phyloP scores from a whole-genome alignment of 2,113 vertebrate species.

The Rhineura floridana region DNA sequence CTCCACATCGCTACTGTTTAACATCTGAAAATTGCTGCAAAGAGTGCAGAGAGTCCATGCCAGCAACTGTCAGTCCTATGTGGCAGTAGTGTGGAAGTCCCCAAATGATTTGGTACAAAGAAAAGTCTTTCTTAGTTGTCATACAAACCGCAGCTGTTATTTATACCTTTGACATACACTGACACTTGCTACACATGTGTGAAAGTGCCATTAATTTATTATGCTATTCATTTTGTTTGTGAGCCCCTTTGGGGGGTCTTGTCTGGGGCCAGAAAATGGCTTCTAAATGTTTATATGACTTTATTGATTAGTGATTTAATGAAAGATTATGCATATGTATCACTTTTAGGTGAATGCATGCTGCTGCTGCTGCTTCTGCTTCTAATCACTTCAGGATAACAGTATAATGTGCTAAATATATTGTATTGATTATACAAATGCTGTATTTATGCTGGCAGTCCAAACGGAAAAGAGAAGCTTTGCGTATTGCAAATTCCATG shows the following conservation, averaged over 20 bases:
- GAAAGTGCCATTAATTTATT: background rate
- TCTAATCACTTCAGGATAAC: constrained; percentile 4
- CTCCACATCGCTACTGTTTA: too few relatives aligned
- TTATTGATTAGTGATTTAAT: background rate
- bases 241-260: background rate
- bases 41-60: background rate
- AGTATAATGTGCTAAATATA: constrained; percentile 48
- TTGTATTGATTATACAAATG: constrained; percentile 8
- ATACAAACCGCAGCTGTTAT: background rate
- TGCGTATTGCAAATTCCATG: constrained; percentile 56
- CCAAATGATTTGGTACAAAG: background rate
- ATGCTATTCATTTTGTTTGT: background rate
- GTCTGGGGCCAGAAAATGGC: background rate
- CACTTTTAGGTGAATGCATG: background rate
- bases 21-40: too few relatives aligned
- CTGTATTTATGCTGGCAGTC: constrained; percentile 24
- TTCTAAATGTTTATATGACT: background rate
- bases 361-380: background rate
- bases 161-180: background rate
- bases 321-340: background rate
- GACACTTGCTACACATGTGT: background rate
- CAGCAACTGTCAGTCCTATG: background rate
- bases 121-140: background rate
- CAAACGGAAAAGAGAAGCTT: background rate
- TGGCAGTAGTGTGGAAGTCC: background rate